Evolutionary conservation across 2,797 vertebrate genomes (phyloP), one percentile per base, ranked within the genome.

Genomic region (Parambassis ranga): DNA sequence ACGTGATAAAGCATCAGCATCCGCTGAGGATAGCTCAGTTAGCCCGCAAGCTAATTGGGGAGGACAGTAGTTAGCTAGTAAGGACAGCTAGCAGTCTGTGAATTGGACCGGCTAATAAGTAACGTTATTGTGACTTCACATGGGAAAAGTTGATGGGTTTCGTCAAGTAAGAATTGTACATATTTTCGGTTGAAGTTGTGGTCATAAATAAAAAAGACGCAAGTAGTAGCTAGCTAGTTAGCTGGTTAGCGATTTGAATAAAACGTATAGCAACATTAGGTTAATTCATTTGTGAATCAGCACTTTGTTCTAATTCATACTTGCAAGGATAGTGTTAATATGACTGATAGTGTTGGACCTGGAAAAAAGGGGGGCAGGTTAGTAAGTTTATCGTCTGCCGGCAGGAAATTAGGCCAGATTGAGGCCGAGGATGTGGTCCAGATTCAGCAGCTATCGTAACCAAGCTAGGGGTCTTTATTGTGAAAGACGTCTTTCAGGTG

Each of bases 361-460:
- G 14, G 3, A 2, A 1, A 11, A 10, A 51, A 18, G 3, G 15
- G 0, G 2, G 13, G 1, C 4, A 1, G 3, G 3, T 2, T 18
- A 7, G 4, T 28, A 7, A 8, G 6, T 52, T 39, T 18, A 22
- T 14, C 9, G 7, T 37, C 71, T 39, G n/a, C 31, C 55, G 71
- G 42, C 74, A 81, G 71, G 73, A 83, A 86, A 85, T 66, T 55
- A 69, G 81, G 84, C 77, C 83, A 65, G 27, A 35, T 38, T 58
- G 73, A 83, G 84, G 83, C 81, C 79, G 49, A 11, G 50, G 70
- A 81, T 82, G 62, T 76, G 64, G 43, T 65, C 46, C 53, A 58
- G 68, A 70, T 46, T 39, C 28, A 38, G 15, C 56, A 48, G 48
- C 60, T 71, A 49, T 14, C 51, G 9, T 23, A 10, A 7, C 8